Evolutionary conservation across 2,113 vertebrate genomes (phyloP).

Genomic region (Paradisaea rubra): DNA sequence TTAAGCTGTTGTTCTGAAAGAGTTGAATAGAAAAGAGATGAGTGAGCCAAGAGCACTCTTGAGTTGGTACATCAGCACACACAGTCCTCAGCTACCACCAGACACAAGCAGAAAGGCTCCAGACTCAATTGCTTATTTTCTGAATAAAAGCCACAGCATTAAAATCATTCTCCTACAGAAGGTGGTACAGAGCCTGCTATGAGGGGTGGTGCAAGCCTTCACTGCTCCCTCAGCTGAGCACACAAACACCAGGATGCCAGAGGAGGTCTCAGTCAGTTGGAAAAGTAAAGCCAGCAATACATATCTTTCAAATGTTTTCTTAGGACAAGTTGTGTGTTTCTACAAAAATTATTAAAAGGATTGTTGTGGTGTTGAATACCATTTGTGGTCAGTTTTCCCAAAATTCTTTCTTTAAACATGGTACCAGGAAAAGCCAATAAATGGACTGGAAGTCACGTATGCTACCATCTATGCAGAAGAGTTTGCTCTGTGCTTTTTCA

Average conservation of each 20-base stretch:
- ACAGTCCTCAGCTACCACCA: background rate
- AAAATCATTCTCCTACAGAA: background rate
- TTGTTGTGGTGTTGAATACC: background rate
- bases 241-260: background rate
- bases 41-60: background rate
- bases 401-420: background rate
- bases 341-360: background rate
- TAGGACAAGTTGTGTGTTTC: background rate
- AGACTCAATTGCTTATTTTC: background rate
- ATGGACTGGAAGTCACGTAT: background rate
- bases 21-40: background rate
- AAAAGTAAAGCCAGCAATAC: background rate
- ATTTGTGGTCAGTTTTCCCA: background rate
- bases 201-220: background rate
- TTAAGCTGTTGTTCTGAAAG: constrained; percentile 91
- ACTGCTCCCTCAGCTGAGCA: background rate
- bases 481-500: background rate
- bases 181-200: background rate
- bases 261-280: background rate
- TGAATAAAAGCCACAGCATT: background rate
- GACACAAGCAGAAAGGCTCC: background rate
- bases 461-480: background rate
- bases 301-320: background rate
- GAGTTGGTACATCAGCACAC: background rate
- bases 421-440: background rate